A percentile compares a stretch with the other conserved stretches of the same genome.
These are phyloP conservation scores for Promerops cafer DNA, from an alignment of 2,113 vertebrate species.

Conservation along the genomic window DNA sequence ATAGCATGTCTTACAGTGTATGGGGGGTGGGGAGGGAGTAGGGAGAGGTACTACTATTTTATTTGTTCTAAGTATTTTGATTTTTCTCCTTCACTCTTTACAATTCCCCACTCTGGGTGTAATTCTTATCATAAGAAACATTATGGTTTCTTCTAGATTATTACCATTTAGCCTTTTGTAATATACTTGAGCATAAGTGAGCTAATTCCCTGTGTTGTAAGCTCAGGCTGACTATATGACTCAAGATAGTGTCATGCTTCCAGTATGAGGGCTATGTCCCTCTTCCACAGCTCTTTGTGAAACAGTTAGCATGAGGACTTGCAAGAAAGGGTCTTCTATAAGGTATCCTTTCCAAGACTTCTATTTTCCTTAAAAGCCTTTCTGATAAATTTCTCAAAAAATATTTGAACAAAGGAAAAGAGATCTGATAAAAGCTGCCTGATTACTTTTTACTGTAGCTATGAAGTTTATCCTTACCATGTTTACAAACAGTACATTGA, in stretches of 20 bases:
- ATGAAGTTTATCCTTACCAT: background rate
- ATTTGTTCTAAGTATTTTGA: background rate
- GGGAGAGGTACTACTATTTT: background rate
- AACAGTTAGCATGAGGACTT: background rate
- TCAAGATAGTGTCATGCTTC: background rate
- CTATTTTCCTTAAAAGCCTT: background rate
- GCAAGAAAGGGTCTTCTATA: background rate
- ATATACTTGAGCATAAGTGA: background rate
- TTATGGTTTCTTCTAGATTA: background rate
- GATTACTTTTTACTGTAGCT: background rate
- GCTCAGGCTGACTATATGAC: background rate
- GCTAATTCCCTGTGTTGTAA: background rate
- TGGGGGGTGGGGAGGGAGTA: background rate
- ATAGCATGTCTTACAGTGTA: fast-evolving
- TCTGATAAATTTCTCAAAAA: background rate
- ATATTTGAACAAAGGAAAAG: background rate
- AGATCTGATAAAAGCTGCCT: background rate
- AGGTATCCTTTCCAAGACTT: background rate
- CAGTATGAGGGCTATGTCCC: background rate
- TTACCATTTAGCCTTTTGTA: background rate
- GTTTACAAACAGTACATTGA: background rate
- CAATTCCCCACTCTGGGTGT: background rate
- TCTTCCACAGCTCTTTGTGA: background rate
- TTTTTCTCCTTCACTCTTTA: background rate
- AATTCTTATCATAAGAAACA: background rate